Conservation (phyloP, 2,797 vertebrate genomes). For the Syndactyla subalaris region DNA sequence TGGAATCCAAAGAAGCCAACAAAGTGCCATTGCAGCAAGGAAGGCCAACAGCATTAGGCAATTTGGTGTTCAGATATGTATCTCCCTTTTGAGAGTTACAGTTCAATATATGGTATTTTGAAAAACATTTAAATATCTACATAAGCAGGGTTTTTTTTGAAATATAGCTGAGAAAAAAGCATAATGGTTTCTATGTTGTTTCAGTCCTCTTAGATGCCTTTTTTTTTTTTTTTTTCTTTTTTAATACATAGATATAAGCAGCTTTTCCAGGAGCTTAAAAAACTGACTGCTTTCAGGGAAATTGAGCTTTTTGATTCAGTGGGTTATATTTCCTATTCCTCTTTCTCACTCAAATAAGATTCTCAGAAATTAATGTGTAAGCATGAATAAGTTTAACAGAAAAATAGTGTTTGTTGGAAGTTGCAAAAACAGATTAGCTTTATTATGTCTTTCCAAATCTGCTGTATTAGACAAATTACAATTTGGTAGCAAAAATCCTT, state of each 20-base stretch:
- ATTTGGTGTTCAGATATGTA: not conserved
- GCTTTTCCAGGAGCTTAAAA: conserved; percentile 12
- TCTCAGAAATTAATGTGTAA: not conserved
- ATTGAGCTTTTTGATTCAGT: not conserved
- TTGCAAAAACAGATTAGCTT: not conserved
- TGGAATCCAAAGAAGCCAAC: not conserved
- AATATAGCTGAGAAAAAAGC: not conserved
- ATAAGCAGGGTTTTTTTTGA: not conserved
- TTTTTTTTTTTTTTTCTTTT: not conserved
- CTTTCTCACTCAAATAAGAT: not conserved
- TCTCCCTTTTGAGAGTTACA: not conserved
- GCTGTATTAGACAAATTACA: not conserved
- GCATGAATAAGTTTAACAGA: not conserved
- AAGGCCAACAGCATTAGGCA: not conserved
- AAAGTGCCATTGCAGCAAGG: not conserved
- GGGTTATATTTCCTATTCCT: not conserved
- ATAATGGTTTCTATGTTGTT: not conserved
- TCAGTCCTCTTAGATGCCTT: not conserved
- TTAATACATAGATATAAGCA: not conserved
- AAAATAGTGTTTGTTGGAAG: not conserved
- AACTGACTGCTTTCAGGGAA: not conserved
- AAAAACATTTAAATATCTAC: not conserved
- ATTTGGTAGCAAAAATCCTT: not conserved
- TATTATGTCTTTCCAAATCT: not conserved
- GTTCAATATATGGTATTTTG: not conserved